Conservation (phyloP, 2,888 invertebrate species). For the Lepidocyrtinus sp. region DNA sequence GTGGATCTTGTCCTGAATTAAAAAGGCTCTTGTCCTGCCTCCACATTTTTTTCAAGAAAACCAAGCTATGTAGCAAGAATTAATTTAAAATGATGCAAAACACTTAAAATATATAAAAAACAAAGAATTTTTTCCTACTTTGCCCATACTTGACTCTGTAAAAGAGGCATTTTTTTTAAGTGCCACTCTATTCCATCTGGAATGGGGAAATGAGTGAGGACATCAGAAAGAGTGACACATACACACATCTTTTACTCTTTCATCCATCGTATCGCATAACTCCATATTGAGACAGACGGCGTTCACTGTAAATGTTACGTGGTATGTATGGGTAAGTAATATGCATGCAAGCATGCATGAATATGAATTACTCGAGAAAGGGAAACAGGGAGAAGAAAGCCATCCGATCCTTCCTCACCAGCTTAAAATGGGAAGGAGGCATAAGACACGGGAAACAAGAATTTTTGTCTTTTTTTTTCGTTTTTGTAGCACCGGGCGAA, state of each 20-base stretch:
- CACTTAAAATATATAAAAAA: not conserved
- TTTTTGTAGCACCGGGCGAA: not conserved
- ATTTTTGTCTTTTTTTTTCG: not conserved
- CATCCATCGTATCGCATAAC: not conserved
- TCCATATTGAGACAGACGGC: not conserved
- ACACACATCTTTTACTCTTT: constrained; percentile 35
- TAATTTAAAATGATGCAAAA: too few relatives aligned
- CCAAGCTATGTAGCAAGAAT: too few relatives aligned
- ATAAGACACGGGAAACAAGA: too few relatives aligned
- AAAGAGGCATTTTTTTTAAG: constrained; percentile 14
- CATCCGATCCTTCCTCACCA: not conserved
- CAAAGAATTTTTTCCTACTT: not conserved
- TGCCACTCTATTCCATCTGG: not conserved
- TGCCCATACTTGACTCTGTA: not conserved
- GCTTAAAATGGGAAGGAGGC: too few relatives aligned
- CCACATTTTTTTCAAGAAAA: too few relatives aligned
- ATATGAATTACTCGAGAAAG: constrained; percentile 32
- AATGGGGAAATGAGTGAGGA: constrained; percentile 36
- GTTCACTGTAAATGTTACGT: not conserved
- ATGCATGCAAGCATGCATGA: constrained; percentile 36
- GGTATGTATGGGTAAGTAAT: constrained; percentile 10
- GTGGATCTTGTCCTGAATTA: too few relatives aligned
- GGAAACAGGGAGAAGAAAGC: constrained; percentile 3
- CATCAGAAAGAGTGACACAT: constrained; percentile 25
- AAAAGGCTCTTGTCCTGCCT: too few relatives aligned